Evolutionary conservation across 2,797 vertebrate species (phyloP), one percentile per base, ranked within the genome.

Genomic region (Avahi laniger): DNA sequence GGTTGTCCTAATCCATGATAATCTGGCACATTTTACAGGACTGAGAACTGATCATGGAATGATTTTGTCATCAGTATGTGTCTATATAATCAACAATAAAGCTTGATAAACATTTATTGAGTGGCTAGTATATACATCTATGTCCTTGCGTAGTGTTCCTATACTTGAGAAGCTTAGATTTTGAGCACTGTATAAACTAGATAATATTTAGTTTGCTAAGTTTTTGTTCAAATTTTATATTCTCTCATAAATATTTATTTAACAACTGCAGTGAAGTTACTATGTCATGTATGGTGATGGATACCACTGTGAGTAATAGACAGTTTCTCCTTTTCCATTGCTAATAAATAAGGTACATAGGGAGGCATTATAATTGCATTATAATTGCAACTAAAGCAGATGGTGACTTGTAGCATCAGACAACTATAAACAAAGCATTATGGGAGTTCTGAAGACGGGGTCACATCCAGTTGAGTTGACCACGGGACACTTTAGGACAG

Each of bases 151-250:
- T 78, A 63, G 57, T 38, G 59, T 83, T 54, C 46, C 59, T 79
- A 41, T 12, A 38, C 30, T 67, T 24, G 5, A 67, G 33, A 65
- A 80, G 43, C 9, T 88, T 83, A 50, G 43, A 83, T 76, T 41
- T 26, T 70, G 59, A 94, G 82, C 2, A 59, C 0, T 69, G 22
- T 33, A 35, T 43, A 1, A 90, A 57, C 35, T 82, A 52, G 54
- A 69, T 63, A 52, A 73, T 43, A 76, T 67, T 91, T 91, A 70
- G 14, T 8, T 88, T 59, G n/a, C 8, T 88, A 59, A 9, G 82
- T 28, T 91, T 93, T 65, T 89, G 41, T 85, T 76, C 81, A 52
- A 54, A 73, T 24, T 75, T 82, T 93, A 57, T n/a, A 61, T 93
- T 57, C 38, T 57, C 12, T 35, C 30, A 26, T 91, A 67, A 92